These are phyloP conservation scores for Clarias gariepinus DNA, from an alignment of 2,113 vertebrate species.

Conservation along the genomic window DNA sequence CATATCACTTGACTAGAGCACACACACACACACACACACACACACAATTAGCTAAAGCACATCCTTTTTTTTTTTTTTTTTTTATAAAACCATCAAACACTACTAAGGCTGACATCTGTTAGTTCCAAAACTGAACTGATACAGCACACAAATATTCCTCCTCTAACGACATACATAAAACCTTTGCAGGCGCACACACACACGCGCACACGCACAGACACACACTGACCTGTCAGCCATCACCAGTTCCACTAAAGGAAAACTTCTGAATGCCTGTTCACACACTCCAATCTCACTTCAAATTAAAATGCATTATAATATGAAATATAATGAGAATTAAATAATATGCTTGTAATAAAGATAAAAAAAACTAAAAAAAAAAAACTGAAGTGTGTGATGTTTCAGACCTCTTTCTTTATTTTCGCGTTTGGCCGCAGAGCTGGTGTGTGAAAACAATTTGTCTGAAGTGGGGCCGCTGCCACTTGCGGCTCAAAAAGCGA, in stretches of 20 bases:
- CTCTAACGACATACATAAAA: neutral
- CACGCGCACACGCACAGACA: constrained; percentile 11
- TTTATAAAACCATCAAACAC: constrained; percentile 3
- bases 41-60: constrained; percentile 41
- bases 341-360: neutral
- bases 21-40: constrained; percentile 54
- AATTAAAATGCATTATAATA: neutral
- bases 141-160: neutral
- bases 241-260: constrained; percentile 31
- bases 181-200: neutral
- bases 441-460: constrained; percentile 36
- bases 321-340: neutral
- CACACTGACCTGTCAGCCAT: constrained; percentile 57
- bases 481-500: constrained; percentile 36
- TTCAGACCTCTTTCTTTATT: neutral
- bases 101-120: constrained; percentile 8
- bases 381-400: constrained; percentile 11
- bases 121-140: constrained; percentile 24
- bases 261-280: constrained; percentile 1
- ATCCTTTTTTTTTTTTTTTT: neutral
- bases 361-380: neutral
- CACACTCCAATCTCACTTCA: neutral
- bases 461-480: constrained; percentile 30
- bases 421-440: constrained; percentile 9
- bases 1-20: constrained; percentile 52